These are phyloP conservation scores for Danio tinwini DNA, from an alignment of 2,797 vertebrate species.

Conservation along the genomic window DNA sequence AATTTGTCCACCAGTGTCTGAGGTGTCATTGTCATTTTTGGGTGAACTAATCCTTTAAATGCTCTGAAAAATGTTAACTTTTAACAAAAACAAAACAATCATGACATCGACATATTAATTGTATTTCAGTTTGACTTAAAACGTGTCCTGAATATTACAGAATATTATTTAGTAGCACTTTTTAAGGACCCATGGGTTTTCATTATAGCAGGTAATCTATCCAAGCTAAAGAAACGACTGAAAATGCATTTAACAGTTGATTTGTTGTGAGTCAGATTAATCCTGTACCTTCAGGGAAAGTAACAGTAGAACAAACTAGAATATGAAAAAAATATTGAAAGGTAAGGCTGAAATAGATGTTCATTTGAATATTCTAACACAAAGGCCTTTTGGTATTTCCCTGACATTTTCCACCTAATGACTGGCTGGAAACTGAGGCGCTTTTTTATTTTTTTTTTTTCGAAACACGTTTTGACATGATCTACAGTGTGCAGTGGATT, in stretches of 20 bases:
- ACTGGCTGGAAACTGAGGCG: not conserved
- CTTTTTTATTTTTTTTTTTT: conserved; percentile 14
- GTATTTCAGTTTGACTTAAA: no score
- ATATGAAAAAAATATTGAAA: conserved; percentile 16
- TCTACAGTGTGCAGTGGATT: not conserved
- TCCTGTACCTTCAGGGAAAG: not conserved
- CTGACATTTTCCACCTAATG: conserved; percentile 28
- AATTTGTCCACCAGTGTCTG: no score
- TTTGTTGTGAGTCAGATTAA: not conserved
- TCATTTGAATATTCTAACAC: not conserved
- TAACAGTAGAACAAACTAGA: conserved; percentile 12
- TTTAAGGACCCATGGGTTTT: not conserved
- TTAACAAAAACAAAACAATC: no score
- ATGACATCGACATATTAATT: no score
- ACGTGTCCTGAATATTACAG: no score
- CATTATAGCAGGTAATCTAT: not conserved
- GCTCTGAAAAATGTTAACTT: no score
- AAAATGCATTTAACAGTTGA: conserved; percentile 4
- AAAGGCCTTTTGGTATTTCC: conserved; percentile 31
- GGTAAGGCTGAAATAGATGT: not conserved
- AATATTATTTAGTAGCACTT: no score
- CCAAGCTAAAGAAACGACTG: not conserved
- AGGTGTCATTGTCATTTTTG: no score
- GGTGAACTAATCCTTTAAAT: no score
- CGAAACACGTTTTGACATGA: conserved; percentile 17